phyloP scores from a whole-genome alignment of 2,113 vertebrate genomes.

The Corythornis vintsioides region DNA sequence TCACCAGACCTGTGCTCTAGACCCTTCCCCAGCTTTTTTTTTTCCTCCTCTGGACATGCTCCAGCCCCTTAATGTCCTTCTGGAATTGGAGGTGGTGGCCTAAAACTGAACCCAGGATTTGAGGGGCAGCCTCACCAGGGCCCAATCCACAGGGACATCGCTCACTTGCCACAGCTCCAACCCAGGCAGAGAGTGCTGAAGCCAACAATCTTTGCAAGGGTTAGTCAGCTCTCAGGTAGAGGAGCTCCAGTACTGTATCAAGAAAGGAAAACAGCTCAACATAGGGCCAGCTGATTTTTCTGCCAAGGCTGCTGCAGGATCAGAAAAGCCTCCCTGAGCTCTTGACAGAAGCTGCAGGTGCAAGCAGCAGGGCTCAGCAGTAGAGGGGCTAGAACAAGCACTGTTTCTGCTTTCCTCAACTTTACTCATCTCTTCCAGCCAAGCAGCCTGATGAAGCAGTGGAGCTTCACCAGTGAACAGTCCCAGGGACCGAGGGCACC shows the following conservation, averaged over 20 bases:
- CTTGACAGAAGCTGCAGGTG: not conserved
- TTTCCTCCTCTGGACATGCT: not conserved
- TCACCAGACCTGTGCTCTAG: not conserved
- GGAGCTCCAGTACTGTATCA: not conserved
- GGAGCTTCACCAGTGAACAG: not conserved
- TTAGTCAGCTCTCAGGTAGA: not conserved
- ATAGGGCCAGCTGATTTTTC: not conserved
- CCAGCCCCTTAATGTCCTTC: not conserved
- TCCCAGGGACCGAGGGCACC: not conserved
- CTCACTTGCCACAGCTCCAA: not conserved
- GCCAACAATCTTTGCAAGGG: not conserved
- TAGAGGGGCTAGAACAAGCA: not conserved
- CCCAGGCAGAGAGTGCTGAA: not conserved
- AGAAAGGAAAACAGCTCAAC: not conserved
- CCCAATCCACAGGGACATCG: not conserved
- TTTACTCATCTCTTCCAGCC: not conserved
- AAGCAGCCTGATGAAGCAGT: fast-evolving
- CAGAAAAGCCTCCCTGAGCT: not conserved
- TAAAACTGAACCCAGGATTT: not conserved
- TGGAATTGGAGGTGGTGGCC: not conserved
- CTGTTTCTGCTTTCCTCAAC: not conserved
- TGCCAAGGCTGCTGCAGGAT: not conserved
- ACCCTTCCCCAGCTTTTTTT: not conserved
- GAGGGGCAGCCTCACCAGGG: not conserved
- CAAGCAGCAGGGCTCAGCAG: not conserved